Evolutionary conservation across 2,888 invertebrate species (phyloP).

Genomic region (Gymnoscelis rufifasciata): DNA sequence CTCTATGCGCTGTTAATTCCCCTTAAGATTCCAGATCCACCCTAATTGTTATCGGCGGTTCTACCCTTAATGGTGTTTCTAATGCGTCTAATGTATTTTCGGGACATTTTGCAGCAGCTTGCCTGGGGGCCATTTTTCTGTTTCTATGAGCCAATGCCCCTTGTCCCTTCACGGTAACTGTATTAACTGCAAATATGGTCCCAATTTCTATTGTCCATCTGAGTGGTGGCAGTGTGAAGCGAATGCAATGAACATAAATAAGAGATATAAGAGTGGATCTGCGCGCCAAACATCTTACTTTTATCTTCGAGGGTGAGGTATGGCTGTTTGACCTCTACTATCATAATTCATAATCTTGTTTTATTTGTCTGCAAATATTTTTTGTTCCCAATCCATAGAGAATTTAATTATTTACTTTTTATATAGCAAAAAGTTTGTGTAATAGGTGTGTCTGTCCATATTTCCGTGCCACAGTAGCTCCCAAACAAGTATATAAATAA

Average conservation of each 20-base stretch:
- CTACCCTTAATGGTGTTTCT: constrained; percentile 75
- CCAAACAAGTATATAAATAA: too few species aligned
- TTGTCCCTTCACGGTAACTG: constrained; percentile 65
- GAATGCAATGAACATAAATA: constrained; percentile 72
- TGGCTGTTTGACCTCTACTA: neutral
- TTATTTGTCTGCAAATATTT: neutral
- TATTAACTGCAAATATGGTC: constrained; percentile 77
- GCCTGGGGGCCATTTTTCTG: constrained; percentile 73
- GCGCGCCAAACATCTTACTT: constrained; percentile 45
- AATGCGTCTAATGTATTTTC: constrained; percentile 77
- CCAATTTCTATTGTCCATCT: constrained; percentile 73
- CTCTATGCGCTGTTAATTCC: constrained; percentile 68
- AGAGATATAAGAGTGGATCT: constrained; percentile 50
- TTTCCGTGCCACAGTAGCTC: too few species aligned
- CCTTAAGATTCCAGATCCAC: constrained; percentile 70
- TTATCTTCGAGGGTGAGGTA: constrained; percentile 17
- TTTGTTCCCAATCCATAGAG: neutral
- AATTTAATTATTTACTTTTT: too few species aligned
- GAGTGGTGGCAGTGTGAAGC: constrained; percentile 51
- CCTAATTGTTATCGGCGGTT: constrained; percentile 75
- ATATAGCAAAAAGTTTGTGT: too few species aligned
- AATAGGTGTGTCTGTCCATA: too few species aligned
- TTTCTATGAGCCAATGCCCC: constrained; percentile 62
- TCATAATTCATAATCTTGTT: constrained; percentile 1
- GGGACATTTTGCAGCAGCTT: constrained; percentile 79